Conservation (phyloP, 2,888 invertebrate species). For the Metacarcinus magister region DNA sequence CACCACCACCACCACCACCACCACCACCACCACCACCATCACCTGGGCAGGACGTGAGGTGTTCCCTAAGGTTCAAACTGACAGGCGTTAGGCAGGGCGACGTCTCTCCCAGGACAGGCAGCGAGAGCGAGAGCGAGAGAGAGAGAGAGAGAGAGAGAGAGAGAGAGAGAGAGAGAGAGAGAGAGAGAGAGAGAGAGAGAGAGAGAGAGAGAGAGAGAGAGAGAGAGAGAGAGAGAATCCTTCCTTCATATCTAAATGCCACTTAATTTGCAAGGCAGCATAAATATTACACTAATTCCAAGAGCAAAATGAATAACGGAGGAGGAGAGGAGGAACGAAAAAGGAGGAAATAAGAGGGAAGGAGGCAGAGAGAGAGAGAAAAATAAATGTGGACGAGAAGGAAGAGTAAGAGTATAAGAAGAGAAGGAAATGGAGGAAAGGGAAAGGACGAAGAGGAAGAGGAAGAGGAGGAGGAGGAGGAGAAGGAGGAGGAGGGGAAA, state of each 20-base stretch:
- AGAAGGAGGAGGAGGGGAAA: not conserved
- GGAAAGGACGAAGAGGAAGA: not conserved
- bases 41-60: not conserved
- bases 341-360: not conserved
- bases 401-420: not conserved
- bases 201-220: conserved; percentile 34
- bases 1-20: not conserved
- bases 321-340: not conserved
- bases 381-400: too few species aligned
- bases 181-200: conserved; percentile 27
- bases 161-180: conserved; percentile 26
- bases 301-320: not conserved
- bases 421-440: not conserved
- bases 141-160: conserved; percentile 26
- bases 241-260: not conserved
- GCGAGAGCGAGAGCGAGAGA: not conserved
- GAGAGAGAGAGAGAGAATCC: conserved; percentile 19
- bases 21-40: conserved; percentile 12
- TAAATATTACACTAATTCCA: not conserved
- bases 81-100: not conserved
- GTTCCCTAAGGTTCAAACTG: not conserved
- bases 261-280: not conserved
- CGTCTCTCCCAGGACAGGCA: not conserved
- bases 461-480: not conserved
- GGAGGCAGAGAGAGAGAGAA: not conserved